A percentile compares a stretch with the other conserved stretches of the same genome.
Conservation (phyloP, 2,797 vertebrate species). For the Loris lydekkerianus region DNA sequence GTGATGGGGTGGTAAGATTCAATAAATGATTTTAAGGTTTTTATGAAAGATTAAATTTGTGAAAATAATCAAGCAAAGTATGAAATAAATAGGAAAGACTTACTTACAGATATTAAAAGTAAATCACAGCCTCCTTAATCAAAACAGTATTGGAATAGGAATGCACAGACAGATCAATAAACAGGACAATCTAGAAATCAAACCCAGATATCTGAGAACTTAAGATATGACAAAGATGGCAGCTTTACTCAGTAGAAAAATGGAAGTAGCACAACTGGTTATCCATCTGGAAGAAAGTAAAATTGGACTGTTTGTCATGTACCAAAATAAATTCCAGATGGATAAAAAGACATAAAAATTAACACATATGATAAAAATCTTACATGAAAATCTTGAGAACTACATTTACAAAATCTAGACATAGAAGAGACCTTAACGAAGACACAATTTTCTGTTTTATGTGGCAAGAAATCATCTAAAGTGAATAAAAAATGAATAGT, state of each 20-base stretch:
- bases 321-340: constrained; percentile 67
- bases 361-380: constrained; percentile 54
- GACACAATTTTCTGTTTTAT: not conserved
- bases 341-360: constrained; percentile 52
- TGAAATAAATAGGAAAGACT: not conserved
- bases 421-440: constrained; percentile 11
- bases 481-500: not conserved
- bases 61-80: constrained; percentile 25
- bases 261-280: not conserved
- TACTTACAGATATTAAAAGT: constrained; percentile 31
- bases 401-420: constrained; percentile 41
- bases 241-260: constrained; percentile 38
- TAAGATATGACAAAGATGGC: constrained; percentile 35
- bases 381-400: constrained; percentile 58
- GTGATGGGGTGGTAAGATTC: not conserved
- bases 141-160: not conserved
- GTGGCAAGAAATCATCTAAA: not conserved
- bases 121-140: constrained; percentile 29
- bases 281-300: constrained; percentile 62
- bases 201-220: not conserved
- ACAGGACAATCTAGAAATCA: constrained; percentile 19
- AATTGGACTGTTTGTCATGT: constrained; percentile 13
- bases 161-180: constrained; percentile 35
- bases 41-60: constrained; percentile 13
- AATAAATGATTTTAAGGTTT: constrained; percentile 37